Evolutionary conservation across 2,797 vertebrate genomes (phyloP).

Genomic region (Micropoecilia bifurca): DNA sequence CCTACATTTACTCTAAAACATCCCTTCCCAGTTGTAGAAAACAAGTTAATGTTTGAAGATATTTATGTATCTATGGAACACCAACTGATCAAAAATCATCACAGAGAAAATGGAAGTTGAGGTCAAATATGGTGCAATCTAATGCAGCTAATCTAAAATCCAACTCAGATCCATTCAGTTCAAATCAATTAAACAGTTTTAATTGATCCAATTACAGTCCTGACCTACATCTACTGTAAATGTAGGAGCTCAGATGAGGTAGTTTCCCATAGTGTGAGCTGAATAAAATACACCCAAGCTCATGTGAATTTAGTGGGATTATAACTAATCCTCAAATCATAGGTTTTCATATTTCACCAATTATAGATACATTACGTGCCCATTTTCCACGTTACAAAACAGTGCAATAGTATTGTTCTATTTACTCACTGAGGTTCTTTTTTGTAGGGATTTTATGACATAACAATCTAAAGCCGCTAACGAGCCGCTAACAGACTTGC

Average conservation of each 20-base stretch:
- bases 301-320: neutral
- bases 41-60: neutral
- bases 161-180: neutral
- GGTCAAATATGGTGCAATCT: neutral
- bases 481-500: neutral
- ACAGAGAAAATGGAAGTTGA: neutral
- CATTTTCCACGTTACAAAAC: neutral
- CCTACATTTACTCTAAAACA: neutral
- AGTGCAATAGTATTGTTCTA: neutral
- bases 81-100: neutral
- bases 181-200: neutral
- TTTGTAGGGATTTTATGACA: neutral
- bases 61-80: neutral
- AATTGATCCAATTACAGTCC: neutral
- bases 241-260: neutral
- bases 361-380: neutral
- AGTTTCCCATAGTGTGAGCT: neutral
- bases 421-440: neutral
- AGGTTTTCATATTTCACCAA: neutral
- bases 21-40: neutral
- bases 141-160: conserved; percentile 1
- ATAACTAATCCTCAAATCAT: neutral
- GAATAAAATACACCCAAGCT: conserved; percentile 1
- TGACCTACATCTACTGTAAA: neutral
- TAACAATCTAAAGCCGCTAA: neutral